Percentiles rank a stretch among this genome's conserved stretches.
phyloP scores from a whole-genome alignment of 2,797 vertebrate genomes.

The Acanthurus lineatus region DNA sequence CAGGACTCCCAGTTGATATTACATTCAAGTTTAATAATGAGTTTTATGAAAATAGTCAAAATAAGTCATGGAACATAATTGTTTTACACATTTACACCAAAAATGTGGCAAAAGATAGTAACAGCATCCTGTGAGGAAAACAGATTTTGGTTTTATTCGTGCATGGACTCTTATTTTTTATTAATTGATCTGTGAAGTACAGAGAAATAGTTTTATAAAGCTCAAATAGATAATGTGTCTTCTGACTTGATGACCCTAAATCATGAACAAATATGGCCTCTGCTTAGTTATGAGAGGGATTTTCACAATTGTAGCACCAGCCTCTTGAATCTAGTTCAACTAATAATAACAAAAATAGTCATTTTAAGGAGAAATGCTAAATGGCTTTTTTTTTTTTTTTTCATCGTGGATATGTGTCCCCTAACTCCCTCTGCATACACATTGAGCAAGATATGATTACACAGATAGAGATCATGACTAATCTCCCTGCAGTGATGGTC shows the following conservation, averaged over 20 bases:
- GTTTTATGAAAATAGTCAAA: not conserved
- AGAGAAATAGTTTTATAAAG: not conserved
- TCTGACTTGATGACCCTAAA: not conserved
- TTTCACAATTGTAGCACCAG: not conserved
- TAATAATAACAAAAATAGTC: not conserved
- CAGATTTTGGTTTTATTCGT: not conserved
- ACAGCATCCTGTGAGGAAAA: not conserved
- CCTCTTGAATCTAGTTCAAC: not conserved
- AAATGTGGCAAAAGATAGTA: not conserved
- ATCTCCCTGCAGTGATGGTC: not conserved
- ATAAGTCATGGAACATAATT: not conserved
- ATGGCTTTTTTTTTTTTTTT: not conserved
- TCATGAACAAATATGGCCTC: not conserved
- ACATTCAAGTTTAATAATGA: not conserved
- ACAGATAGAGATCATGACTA: not conserved
- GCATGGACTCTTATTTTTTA: not conserved
- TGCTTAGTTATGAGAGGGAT: not conserved
- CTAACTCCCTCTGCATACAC: not conserved
- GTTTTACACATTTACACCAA: not conserved
- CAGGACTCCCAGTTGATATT: not conserved
- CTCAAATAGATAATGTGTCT: not conserved
- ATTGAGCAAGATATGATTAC: slow-evolving; percentile 9
- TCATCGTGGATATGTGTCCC: not conserved
- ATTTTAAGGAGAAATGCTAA: not conserved
- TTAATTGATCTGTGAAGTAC: not conserved